A percentile compares a stretch with the other conserved stretches of the same genome.
Conservation (phyloP, 2,113 vertebrate genomes). For the Leucoraja erinaceus region DNA sequence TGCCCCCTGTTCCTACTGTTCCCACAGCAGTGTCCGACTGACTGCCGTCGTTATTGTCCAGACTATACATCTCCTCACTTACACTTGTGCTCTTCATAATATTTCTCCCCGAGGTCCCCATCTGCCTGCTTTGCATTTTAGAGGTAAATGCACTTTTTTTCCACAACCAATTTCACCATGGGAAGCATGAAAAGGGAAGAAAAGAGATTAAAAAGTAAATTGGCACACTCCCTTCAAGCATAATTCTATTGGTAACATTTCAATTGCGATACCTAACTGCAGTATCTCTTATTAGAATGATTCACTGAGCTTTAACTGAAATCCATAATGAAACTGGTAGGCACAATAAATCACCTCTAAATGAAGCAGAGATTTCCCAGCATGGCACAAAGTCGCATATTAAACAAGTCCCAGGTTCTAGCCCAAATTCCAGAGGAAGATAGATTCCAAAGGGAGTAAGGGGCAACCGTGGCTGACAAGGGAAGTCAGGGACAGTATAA, state of each 20-base stretch:
- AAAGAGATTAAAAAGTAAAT: constrained; percentile 15
- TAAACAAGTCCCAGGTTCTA: background rate
- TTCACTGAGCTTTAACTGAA: background rate
- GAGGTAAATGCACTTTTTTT: constrained; percentile 72
- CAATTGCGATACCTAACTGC: background rate
- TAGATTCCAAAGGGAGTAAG: no score
- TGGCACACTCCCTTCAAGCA: background rate
- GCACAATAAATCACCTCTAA: background rate
- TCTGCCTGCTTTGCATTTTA: constrained; percentile 80
- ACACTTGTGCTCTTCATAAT: constrained; percentile 95
- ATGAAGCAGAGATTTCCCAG: background rate
- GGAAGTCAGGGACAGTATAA: no score
- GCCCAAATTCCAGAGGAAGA: background rate
- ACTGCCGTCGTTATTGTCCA: constrained; percentile 91
- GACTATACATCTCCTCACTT: constrained; percentile 85
- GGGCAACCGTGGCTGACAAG: no score
- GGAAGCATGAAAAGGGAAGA: constrained; percentile 23
- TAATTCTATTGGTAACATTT: background rate
- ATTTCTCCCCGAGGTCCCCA: constrained; percentile 78
- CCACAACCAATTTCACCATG: constrained; percentile 22
- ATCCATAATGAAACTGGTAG: background rate
- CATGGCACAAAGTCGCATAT: background rate
- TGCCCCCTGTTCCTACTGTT: constrained; percentile 75
- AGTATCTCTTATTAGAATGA: no score
- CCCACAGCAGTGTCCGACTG: constrained; percentile 95